Evolutionary conservation across 2,797 vertebrate genomes (phyloP).

Genomic region (Tympanoctomys barrerae): DNA sequence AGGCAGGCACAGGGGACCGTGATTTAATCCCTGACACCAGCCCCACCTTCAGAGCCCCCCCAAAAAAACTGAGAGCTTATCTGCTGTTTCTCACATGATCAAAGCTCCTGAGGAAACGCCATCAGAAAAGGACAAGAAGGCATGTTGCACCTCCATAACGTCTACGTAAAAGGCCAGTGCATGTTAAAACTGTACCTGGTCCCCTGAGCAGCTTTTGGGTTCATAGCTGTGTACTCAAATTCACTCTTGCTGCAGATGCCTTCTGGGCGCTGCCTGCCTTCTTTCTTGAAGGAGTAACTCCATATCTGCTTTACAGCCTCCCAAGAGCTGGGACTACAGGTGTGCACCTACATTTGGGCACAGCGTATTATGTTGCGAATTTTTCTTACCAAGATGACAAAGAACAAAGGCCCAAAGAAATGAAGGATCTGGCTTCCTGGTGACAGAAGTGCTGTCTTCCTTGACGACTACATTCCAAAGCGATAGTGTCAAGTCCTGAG

Average conservation of each 20-base stretch:
- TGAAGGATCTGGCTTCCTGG: background rate
- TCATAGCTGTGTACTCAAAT: background rate
- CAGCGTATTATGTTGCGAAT: background rate
- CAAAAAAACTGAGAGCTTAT: background rate
- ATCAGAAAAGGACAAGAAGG: background rate
- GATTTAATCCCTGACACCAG: too few relatives aligned
- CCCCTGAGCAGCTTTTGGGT: background rate
- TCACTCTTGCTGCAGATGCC: background rate
- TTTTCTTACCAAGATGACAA: background rate
- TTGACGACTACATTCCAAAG: slow-evolving; percentile 37
- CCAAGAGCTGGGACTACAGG: too few relatives aligned
- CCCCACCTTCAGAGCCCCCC: too few relatives aligned
- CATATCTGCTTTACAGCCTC: background rate
- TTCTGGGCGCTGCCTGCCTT: background rate
- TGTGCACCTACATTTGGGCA: background rate
- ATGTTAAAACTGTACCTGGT: background rate
- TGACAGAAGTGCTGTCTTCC: background rate
- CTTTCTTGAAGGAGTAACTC: background rate
- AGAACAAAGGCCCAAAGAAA: background rate
- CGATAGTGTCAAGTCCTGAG: background rate
- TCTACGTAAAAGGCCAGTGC: background rate
- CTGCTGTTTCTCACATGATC: background rate
- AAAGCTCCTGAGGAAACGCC: background rate
- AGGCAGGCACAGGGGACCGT: too few relatives aligned
- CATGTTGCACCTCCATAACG: background rate